phyloP scores from a whole-genome alignment of 2,113 vertebrate genomes.

The Gambusia affinis region DNA sequence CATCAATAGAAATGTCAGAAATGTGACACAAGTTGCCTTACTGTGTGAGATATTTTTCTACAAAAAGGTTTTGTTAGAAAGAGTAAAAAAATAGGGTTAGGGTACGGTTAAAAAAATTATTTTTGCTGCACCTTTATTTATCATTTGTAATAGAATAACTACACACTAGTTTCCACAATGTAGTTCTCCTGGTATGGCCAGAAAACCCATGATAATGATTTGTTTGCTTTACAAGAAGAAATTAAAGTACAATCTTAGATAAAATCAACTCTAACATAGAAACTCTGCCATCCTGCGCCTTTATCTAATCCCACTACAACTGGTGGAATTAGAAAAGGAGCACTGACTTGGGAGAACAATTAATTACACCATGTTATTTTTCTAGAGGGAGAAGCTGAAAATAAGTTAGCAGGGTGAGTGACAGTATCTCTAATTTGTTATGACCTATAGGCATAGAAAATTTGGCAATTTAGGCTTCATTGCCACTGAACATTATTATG shows the following conservation, averaged over 20 bases:
- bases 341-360: slow-evolving; percentile 53
- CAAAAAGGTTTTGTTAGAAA: background rate
- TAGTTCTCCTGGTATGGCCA: slow-evolving; percentile 10
- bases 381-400: slow-evolving; percentile 52
- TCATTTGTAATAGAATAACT: slow-evolving; percentile 24
- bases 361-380: slow-evolving; percentile 60
- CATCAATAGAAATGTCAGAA: slow-evolving; percentile 22
- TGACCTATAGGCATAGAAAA: slow-evolving; percentile 57
- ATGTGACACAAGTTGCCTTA: background rate
- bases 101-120: too few species aligned
- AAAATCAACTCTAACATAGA: slow-evolving; percentile 52
- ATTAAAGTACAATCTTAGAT: slow-evolving; percentile 68
- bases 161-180: slow-evolving; percentile 28
- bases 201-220: slow-evolving; percentile 19
- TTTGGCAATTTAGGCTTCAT: slow-evolving; percentile 41
- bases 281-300: slow-evolving; percentile 42
- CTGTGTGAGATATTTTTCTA: background rate
- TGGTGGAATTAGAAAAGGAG: slow-evolving; percentile 44
- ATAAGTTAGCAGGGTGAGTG: slow-evolving; percentile 56
- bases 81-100: background rate
- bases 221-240: slow-evolving; percentile 51
- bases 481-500: slow-evolving; percentile 35
- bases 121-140: slow-evolving; percentile 39
- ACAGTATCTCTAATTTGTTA: slow-evolving; percentile 59
- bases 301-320: slow-evolving; percentile 24